Base-by-base conservation (phyloP, 2,797 vertebrate genomes). In the Cyprinella venusta region DNA sequence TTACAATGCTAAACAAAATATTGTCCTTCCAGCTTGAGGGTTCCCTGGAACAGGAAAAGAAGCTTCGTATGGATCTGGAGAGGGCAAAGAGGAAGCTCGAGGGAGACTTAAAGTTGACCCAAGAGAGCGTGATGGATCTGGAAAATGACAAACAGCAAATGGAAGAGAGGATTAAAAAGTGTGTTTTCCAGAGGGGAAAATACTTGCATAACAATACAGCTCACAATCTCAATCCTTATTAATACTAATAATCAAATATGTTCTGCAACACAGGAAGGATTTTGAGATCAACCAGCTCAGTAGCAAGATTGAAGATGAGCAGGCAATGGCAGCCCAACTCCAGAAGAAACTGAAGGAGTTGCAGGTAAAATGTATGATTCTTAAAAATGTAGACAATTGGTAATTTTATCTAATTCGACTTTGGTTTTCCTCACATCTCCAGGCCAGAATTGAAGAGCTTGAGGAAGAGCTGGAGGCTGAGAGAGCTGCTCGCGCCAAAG, bases 391-490 rank as follows among this genome's bases (percentile, higher is more conserved):
- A 0, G 10, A n/a, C 1, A 6, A 6, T 45, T 7, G 3, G 6
- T 6, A 16, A n/a, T 42, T 4, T 1, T n/a, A 33, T 0, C 2
- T 52, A 36, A 5, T 36, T 24, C 16, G 45, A 65, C 8, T 45
- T 30, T 9, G 4, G 15, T 26, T 4, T 76, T 79, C 1, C 30
- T 79, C 3, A 59, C 79, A 65, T 50, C 24, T 7, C 72, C 74
- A 96, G 96, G 96, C 96, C 0, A 94, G 96, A 18, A 96, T 96
- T 2, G 96, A 97, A 85, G 96, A 97, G 88, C 91, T 97, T 63
- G 96, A 97, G 84, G 96, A 97, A 19, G 96, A 97, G 86, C 64
- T 97, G 82, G 96, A 97, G 59, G 95, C 96, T 0, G 96, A 97
- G 87, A 89, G 96, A 87, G 94, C 95, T 0, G 95, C 95, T 21